Evolutionary conservation across 2,888 invertebrate genomes (phyloP), one percentile per base, ranked within the genome.

Genomic region (Griposia aprilina): DNA sequence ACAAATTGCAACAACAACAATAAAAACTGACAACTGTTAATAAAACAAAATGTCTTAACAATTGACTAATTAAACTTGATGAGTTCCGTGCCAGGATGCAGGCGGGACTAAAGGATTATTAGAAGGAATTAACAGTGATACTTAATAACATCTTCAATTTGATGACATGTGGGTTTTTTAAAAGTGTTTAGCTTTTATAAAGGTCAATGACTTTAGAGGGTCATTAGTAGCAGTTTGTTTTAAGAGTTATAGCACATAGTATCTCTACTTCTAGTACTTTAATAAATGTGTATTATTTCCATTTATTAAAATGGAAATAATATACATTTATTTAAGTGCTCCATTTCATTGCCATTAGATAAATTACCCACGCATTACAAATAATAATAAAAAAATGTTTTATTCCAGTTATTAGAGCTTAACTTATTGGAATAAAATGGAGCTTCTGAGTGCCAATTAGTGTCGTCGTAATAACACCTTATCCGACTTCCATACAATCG

Each of bases 21-120:
- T 30, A 71, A 72, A 55, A 59, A 67, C 57, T 66, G 66, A 36
- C 74, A 77, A 69, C 41, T 41, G 55, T 76, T 77, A 65, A 73
- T 69, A 72, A 78, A 75, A 79, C 72, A 3, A 71, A 74, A 84
- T 67, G 74, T 80, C 85, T 82, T 81, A 65, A 78, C 83, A 78
- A 85, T 78, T 76, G 76, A 80, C 77, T 88, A 90, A 94, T 93
- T 91, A 90, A 89, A 77, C 87, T 90, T 90, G 89, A 93, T 93
- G 89, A 89, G 82, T 71, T 87, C 81, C 82, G 85, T 84, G 86
- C 85, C 92, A 92, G 92, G 92, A 94, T 94, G 94, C 92, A 89
- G 93, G 94, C 94, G 93, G 82, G 90, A 90, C 92, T 80, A 92
- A 94, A 93, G 91, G 91, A 90, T 90, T 90, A 92, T 90, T 91